A percentile compares a stretch with the other conserved stretches of the same genome.
Conservation (phyloP, 2,797 vertebrate species). For the Staurois parvus region DNA sequence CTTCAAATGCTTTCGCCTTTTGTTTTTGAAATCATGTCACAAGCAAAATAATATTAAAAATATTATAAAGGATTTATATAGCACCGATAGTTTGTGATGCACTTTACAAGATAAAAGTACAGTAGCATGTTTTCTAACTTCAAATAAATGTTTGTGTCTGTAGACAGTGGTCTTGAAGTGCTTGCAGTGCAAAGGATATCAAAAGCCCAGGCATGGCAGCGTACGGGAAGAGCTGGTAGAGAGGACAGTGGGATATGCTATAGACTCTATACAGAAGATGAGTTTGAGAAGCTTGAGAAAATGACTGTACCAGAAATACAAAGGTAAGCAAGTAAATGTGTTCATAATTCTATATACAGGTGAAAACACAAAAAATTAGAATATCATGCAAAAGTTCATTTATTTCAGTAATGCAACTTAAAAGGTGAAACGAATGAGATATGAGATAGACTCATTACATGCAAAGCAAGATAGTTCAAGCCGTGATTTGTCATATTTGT, state of each 20-base stretch:
- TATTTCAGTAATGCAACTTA: too few relatives aligned
- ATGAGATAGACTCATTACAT: too few relatives aligned
- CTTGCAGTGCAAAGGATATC: conserved; percentile 93
- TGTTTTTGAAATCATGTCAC: neutral
- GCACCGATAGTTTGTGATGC: too few relatives aligned
- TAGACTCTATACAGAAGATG: conserved; percentile 93
- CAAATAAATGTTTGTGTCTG: neutral
- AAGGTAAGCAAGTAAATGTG: conserved; percentile 76
- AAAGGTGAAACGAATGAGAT: too few relatives aligned
- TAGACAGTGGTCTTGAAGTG: conserved; percentile 93
- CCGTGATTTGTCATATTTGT: too few relatives aligned
- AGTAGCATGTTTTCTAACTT: too few relatives aligned
- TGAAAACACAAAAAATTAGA: too few relatives aligned
- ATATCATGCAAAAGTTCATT: too few relatives aligned
- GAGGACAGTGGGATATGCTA: conserved; percentile 90
- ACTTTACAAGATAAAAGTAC: neutral
- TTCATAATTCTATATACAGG: neutral
- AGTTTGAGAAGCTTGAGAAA: conserved; percentile 89
- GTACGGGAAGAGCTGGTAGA: conserved; percentile 89
- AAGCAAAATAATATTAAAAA: neutral
- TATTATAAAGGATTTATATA: too few relatives aligned
- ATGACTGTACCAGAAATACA: conserved; percentile 97
- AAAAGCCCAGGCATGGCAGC: conserved; percentile 97
- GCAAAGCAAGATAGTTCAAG: too few relatives aligned
- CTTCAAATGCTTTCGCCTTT: neutral